Percentiles rank a stretch among this genome's conserved stretches.
Conservation (phyloP, 1,140 invertebrate species). For the Pseudomyrmex flavicornis region DNA sequence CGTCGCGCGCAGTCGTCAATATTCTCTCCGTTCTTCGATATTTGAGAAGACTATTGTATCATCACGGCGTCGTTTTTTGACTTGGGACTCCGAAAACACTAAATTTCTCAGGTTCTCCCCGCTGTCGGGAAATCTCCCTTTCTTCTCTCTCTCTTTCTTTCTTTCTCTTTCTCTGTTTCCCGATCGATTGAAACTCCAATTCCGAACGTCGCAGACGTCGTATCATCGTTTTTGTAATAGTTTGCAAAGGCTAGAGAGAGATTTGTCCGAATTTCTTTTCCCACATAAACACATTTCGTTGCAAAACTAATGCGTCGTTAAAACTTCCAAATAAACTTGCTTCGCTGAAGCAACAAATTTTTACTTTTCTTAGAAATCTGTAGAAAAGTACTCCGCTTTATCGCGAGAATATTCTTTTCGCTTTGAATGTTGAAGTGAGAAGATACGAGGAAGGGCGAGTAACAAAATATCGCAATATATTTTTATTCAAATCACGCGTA, state of each 20-base stretch:
- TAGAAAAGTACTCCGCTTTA: background rate
- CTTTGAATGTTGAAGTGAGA: background rate
- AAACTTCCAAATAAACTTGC: background rate
- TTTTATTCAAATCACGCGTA: slow-evolving; percentile 33
- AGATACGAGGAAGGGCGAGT: background rate
- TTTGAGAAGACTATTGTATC: slow-evolving; percentile 13
- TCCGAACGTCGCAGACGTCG: background rate
- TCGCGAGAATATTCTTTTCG: background rate
- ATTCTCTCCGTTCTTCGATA: slow-evolving; percentile 5
- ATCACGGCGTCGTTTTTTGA: slow-evolving; percentile 4
- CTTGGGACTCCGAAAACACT: background rate
- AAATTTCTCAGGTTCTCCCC: background rate
- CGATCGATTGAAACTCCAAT: background rate
- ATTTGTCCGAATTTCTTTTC: too few relatives aligned
- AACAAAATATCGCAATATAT: background rate
- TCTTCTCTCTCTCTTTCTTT: background rate
- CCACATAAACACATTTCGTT: too few relatives aligned
- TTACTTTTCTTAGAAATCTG: background rate
- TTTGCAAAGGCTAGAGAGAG: too few relatives aligned
- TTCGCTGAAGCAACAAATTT: background rate
- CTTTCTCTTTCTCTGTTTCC: too few relatives aligned
- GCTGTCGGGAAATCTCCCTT: background rate
- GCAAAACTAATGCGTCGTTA: too few relatives aligned
- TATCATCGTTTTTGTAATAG: slow-evolving; percentile 35
- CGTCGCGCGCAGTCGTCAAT: slow-evolving; percentile 19